Evolutionary conservation across 2,113 vertebrate genomes (phyloP), one percentile per base, ranked within the genome.

Genomic region (Pollimyrus isidori): DNA sequence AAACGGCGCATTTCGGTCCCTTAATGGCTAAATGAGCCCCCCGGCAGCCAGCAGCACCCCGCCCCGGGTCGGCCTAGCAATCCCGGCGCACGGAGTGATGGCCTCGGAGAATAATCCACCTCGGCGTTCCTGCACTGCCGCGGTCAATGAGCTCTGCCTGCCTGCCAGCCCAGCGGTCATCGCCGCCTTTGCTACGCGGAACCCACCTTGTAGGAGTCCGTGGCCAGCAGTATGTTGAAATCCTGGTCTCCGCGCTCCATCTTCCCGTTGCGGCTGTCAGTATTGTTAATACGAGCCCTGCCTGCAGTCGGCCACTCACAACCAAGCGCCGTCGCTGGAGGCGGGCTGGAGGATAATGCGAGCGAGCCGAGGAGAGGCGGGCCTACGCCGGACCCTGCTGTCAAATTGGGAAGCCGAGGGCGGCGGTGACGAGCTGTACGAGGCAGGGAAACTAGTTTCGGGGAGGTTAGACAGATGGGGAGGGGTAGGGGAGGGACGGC

Each of bases 151-250:
- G 53, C 53, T 56, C 62, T n/a, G 23, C 62, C 7, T 10, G 62
- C 23, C 62, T 1, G 62, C 62, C 3, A 26, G 11, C 26, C 30
- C 65, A 30, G 65, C 13, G 13, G 35, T 0, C 62, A 17, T 35
- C 15, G 73, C 13, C 30, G 58, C 23, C 21, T 26, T 7, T n/a
- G 6, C 53, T 56, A 1, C 53, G 45, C 9, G 23, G n/a, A 56
- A 7, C 83, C 89, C 92, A 96, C 96, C 96, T 96, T 97, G 93
- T 97, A 97, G 9, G 96, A 97, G 89, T 97, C 96, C 5, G 96
- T 96, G 48, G 95, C 96, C 53, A 97, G 93, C 45, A 97, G 94
- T 89, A 96, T 96, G 92, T 96, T 96, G 94, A 97, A 96, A 91
- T 96, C 95, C 52, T 93, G 90, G 92, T 94, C 95, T 52, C 93